phyloP scores from a whole-genome alignment of 2,888 invertebrate species.

The Dynastes maya region DNA sequence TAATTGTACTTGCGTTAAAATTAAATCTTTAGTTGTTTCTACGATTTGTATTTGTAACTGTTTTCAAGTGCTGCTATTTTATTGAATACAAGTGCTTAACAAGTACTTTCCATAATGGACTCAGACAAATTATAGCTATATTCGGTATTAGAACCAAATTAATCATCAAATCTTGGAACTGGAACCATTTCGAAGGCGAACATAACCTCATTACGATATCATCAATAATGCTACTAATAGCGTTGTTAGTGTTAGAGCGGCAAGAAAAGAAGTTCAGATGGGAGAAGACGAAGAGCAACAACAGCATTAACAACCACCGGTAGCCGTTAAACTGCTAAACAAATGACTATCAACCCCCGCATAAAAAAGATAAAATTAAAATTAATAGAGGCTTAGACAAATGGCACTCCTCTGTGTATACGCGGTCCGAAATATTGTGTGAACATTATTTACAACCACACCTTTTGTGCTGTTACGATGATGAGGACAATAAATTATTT shows the following conservation, averaged over 20 bases:
- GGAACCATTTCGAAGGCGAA: too few species aligned
- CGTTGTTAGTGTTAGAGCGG: slow-evolving; percentile 3
- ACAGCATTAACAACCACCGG: slow-evolving; percentile 53
- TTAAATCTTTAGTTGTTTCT: too few species aligned
- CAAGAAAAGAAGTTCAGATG: slow-evolving; percentile 3
- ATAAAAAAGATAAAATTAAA: slow-evolving; percentile 67
- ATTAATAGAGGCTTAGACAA: slow-evolving; percentile 68
- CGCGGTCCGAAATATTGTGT: slow-evolving; percentile 67
- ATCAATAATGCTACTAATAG: background rate
- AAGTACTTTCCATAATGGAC: too few species aligned
- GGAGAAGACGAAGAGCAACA: slow-evolving; percentile 21
- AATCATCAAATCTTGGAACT: too few species aligned
- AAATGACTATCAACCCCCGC: slow-evolving; percentile 64
- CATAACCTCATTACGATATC: background rate
- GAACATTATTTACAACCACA: slow-evolving; percentile 69
- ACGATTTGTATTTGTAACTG: too few species aligned
- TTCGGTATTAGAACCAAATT: too few species aligned
- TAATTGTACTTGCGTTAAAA: too few species aligned
- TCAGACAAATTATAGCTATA: too few species aligned
- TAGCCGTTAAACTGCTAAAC: slow-evolving; percentile 62
- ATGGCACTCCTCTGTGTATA: slow-evolving; percentile 67
- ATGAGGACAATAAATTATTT: slow-evolving; percentile 68
- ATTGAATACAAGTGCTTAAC: too few species aligned
- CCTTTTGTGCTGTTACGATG: slow-evolving; percentile 69
- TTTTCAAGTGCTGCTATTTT: too few species aligned